These are phyloP conservation scores for Diglossa cyanea DNA, from an alignment of 2,797 vertebrate species.

Conservation along the genomic window DNA sequence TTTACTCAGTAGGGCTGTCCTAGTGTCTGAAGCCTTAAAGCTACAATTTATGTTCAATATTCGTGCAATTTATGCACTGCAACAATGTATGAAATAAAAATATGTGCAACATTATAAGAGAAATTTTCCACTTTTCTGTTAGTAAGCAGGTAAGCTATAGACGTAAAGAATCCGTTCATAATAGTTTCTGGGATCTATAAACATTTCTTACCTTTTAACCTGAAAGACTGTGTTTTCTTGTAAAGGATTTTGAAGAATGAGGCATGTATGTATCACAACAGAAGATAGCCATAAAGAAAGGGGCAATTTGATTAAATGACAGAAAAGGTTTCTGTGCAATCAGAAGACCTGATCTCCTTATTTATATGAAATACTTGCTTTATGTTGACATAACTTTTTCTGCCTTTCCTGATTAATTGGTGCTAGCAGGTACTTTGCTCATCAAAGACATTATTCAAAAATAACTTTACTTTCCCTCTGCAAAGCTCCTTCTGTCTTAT, in stretches of 20 bases:
- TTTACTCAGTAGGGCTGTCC: neutral
- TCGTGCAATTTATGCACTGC: neutral
- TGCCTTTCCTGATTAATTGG: neutral
- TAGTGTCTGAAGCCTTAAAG: neutral
- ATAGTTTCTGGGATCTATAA: neutral
- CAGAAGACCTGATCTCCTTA: neutral
- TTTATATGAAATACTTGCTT: neutral
- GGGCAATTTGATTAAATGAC: neutral
- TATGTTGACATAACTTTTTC: neutral
- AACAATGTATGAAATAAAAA: neutral
- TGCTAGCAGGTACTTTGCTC: neutral
- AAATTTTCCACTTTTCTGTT: neutral
- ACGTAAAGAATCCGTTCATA: neutral
- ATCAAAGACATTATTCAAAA: neutral
- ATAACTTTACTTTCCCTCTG: neutral
- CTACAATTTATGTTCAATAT: neutral
- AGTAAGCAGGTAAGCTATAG: neutral
- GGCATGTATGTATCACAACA: accelerated
- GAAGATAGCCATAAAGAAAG: neutral
- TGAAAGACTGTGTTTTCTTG: neutral
- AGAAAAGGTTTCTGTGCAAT: neutral
- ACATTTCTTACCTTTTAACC: neutral
- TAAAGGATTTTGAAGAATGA: neutral
- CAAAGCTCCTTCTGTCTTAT: neutral
- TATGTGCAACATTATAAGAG: neutral